phyloP scores from a whole-genome alignment of 2,797 vertebrate genomes.

The Taeniopygia guttata region DNA sequence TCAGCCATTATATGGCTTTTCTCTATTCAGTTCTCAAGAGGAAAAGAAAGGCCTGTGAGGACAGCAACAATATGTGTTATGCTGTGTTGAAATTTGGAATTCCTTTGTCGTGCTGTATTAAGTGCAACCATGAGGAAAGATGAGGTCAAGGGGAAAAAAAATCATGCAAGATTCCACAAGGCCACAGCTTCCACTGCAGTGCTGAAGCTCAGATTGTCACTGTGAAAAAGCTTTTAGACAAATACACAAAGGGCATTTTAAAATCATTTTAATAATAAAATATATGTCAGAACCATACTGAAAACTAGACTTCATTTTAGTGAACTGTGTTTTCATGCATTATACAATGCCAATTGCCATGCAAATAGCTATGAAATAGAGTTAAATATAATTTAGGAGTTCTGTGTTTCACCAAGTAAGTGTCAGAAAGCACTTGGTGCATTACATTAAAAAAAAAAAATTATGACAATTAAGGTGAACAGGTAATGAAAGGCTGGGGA shows the following conservation, averaged over 20 bases:
- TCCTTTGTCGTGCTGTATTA: constrained; percentile 19
- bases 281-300: constrained; percentile 53
- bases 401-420: constrained; percentile 56
- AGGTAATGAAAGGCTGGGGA: neutral
- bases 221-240: constrained; percentile 52
- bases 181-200: neutral
- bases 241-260: constrained; percentile 62
- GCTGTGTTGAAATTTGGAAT: neutral
- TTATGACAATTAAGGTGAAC: neutral
- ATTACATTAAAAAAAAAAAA: constrained; percentile 57
- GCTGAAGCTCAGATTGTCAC: constrained; percentile 10
- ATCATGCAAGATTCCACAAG: constrained; percentile 25
- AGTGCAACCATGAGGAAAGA: neutral
- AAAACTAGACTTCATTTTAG: constrained; percentile 62
- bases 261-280: constrained; percentile 69
- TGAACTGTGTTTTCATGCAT: constrained; percentile 68
- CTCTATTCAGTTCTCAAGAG: neutral
- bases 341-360: constrained; percentile 66
- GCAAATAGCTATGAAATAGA: constrained; percentile 71
- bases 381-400: constrained; percentile 64
- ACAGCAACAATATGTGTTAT: neutral
- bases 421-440: constrained; percentile 26
- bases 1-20: neutral
- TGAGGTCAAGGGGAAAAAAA: constrained; percentile 38
- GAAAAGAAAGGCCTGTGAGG: neutral